Conservation (phyloP, 2,888 invertebrate genomes). For the Conus canariensis region DNA sequence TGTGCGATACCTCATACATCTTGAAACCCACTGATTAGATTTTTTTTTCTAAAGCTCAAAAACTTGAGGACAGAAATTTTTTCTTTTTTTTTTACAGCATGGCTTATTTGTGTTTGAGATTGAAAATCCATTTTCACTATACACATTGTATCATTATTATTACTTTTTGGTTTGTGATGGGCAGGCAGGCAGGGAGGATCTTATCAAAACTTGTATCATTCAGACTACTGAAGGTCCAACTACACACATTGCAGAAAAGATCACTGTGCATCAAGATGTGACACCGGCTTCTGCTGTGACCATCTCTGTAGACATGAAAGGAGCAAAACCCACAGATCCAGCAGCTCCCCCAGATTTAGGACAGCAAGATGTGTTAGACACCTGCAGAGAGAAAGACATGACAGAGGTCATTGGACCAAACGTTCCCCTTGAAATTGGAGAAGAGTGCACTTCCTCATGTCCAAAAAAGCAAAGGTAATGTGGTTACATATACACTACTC, state of each 20-base stretch:
- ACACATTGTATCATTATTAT: too few species aligned
- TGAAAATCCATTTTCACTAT: too few species aligned
- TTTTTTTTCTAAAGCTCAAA: too few species aligned
- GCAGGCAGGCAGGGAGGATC: slow-evolving; percentile 16
- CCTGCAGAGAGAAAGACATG: background rate
- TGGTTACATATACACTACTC: background rate
- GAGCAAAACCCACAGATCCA: background rate
- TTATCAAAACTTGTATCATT: background rate
- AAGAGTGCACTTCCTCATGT: background rate
- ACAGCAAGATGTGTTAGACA: background rate
- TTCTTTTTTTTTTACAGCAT: too few species aligned
- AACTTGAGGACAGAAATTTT: too few species aligned
- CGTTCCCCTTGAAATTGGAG: background rate
- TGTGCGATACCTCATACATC: too few species aligned
- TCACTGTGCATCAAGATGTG: background rate
- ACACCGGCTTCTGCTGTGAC: background rate
- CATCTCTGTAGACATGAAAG: background rate
- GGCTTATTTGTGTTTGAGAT: too few species aligned
- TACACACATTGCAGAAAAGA: background rate
- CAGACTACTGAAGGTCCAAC: background rate
- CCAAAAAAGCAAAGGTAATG: slow-evolving; percentile 9
- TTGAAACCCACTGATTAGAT: too few species aligned
- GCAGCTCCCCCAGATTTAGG: background rate
- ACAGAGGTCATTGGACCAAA: background rate
- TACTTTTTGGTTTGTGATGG: background rate